phyloP scores from a whole-genome alignment of 2,888 invertebrate genomes.

The Stenoptilia bipunctidactyla region DNA sequence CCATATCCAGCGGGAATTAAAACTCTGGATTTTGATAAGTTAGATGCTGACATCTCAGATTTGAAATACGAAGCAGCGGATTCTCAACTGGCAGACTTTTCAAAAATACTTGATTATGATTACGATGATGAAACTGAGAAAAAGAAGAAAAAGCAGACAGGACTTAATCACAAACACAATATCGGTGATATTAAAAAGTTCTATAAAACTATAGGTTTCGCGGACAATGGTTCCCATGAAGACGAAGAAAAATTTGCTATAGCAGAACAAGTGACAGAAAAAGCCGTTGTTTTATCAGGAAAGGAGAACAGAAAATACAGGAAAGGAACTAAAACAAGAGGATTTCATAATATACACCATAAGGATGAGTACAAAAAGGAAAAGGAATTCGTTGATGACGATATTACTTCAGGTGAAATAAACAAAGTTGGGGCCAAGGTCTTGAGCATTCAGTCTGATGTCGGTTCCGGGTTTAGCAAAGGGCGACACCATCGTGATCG shows the following conservation, averaged over 20 bases:
- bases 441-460: slow-evolving; percentile 45
- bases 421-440: slow-evolving; percentile 63
- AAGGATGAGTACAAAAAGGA: slow-evolving; percentile 74
- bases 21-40: slow-evolving; percentile 36
- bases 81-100: slow-evolving; percentile 39
- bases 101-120: slow-evolving; percentile 28
- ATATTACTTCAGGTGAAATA: slow-evolving; percentile 60
- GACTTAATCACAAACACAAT: slow-evolving; percentile 31
- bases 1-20: slow-evolving; percentile 35
- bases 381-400: slow-evolving; percentile 70
- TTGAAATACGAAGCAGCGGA: slow-evolving; percentile 42
- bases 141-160: slow-evolving; percentile 32
- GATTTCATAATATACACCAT: slow-evolving; percentile 70
- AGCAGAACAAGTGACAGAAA: slow-evolving; percentile 41
- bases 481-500: slow-evolving; percentile 46
- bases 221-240: slow-evolving; percentile 38
- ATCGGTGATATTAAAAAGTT: slow-evolving; percentile 40
- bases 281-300: slow-evolving; percentile 45
- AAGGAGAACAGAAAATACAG: slow-evolving; percentile 59
- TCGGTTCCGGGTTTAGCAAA: slow-evolving; percentile 50
- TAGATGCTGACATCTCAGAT: slow-evolving; percentile 37
- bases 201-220: slow-evolving; percentile 32
- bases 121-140: slow-evolving; percentile 18
- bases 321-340: slow-evolving; percentile 69
- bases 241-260: slow-evolving; percentile 49